These are phyloP conservation scores for Drosophila auraria DNA, from an alignment of 1,140 invertebrate genomes.

Conservation along the genomic window DNA sequence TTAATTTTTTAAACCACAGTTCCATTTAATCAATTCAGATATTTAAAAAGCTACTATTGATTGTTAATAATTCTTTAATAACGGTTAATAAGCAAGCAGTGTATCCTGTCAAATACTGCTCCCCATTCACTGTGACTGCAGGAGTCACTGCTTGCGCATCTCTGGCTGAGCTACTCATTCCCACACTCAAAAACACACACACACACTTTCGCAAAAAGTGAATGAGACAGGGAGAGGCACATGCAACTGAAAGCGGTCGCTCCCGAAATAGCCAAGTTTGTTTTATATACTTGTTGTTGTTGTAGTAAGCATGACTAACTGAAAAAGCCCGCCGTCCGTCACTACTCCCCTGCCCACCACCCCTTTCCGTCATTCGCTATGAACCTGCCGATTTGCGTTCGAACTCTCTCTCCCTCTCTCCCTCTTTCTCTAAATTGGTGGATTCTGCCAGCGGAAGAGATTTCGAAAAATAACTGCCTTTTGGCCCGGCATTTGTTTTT, in stretches of 20 bases:
- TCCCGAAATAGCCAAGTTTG: slow-evolving; percentile 77
- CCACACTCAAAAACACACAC: slow-evolving; percentile 17
- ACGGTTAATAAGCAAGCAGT: too few species aligned
- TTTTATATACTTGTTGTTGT: slow-evolving; percentile 19
- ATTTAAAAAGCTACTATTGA: not conserved
- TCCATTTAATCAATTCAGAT: not conserved
- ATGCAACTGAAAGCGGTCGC: slow-evolving; percentile 62
- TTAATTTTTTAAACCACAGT: too few species aligned
- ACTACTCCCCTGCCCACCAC: not conserved
- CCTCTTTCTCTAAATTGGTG: slow-evolving; percentile 28
- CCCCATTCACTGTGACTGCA: not conserved
- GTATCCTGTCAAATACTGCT: too few species aligned
- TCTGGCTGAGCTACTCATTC: slow-evolving; percentile 27
- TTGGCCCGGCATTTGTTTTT: slow-evolving; percentile 36
- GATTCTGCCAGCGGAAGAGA: slow-evolving; percentile 28
- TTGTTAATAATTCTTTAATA: too few species aligned
- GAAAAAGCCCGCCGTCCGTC: slow-evolving; percentile 13
- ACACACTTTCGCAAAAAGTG: slow-evolving; percentile 4
- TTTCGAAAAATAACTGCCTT: slow-evolving; percentile 66
- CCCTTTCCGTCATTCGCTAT: not conserved
- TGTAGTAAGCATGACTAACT: slow-evolving; percentile 62
- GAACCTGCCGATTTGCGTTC: slow-evolving; percentile 2
- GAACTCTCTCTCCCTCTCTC: not conserved
- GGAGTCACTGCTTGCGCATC: slow-evolving; percentile 24
- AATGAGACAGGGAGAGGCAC: slow-evolving; percentile 15